Base-by-base conservation (phyloP, 2,888 invertebrate species). In the Mactromeris polynyma region DNA sequence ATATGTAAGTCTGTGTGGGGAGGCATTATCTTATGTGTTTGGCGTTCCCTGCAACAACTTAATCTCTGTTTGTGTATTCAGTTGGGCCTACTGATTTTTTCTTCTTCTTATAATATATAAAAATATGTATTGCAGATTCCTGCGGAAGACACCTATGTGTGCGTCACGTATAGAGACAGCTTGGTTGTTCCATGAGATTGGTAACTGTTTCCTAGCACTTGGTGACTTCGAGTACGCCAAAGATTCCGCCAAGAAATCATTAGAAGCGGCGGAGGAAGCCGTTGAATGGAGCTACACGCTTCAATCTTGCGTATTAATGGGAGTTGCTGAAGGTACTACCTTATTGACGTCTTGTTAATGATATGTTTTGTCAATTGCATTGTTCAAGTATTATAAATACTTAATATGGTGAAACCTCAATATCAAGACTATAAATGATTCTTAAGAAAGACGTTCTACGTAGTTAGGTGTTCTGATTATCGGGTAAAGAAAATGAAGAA, bases 131-230 rank as follows among this genome's bases (percentile, higher is more conserved):
- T 38, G 2, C 77, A 94, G 94, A 40, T 93, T 94, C 81, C 90
- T 93, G 2, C 88, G 91, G 51, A 94, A 94, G 87, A 93, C 93
- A 36, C 93, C 93, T 40, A 89, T 94, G 86, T 93, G 93, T 84
- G 91, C 92, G 21, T 90, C 92, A 14, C 92, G 92, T 11, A 88
- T 92, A 3, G 94, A 94, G 89, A 93, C 93, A 17, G 93, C 94
- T 6, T 94, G 94, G 94, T 85, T 94, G 38, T 96, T 95, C 89
- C 97, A 97, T 89, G 97, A 97, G 93, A 97, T 97, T 14, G 97
- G 97, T 1, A 94, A 96, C 85, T 97, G 97, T 91, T 96, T 96
- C 94, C 93, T 97, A 81, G 96, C 96, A 58, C 89, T 95, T 38
- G 94, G 94, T 19, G 93, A 94, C 77, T 94, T 92, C 81, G 93